phyloP scores from a whole-genome alignment of 53 echinoderm and acorn worm species.

The Antedon mediterranea region DNA sequence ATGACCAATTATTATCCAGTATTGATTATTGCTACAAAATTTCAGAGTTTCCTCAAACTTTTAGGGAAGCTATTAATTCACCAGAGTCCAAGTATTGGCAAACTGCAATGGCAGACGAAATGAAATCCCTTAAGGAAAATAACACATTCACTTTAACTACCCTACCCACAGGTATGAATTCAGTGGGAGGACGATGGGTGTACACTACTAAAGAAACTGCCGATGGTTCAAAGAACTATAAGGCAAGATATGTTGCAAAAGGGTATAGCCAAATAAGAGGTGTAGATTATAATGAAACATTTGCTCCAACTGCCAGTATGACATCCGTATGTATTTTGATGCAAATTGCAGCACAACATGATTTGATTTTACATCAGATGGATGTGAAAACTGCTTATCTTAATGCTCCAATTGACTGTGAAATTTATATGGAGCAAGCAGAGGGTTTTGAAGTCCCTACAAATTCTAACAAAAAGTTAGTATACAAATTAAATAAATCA shows the following conservation, averaged over 20 bases:
- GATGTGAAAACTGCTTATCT: neutral
- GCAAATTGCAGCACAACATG: neutral
- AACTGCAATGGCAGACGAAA: slow-evolving; percentile 1
- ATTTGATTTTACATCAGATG: slow-evolving; percentile 1
- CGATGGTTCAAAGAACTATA: neutral
- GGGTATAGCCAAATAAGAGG: slow-evolving; percentile 8
- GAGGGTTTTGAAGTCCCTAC: neutral
- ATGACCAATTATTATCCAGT: neutral
- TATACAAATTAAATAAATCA: neutral
- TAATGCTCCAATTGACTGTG: too few species aligned
- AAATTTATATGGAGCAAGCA: too few species aligned
- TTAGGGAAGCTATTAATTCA: neutral
- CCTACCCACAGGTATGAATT: neutral
- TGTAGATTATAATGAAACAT: slow-evolving; percentile 8
- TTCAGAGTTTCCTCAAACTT: neutral
- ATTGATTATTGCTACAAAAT: slow-evolving; percentile 9
- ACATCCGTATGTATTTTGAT: slow-evolving; percentile 3
- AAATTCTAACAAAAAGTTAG: neutral
- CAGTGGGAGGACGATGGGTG: neutral
- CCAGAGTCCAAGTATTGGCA: neutral
- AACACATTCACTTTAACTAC: neutral
- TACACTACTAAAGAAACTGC: neutral
- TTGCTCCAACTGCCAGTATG: slow-evolving; percentile 8
- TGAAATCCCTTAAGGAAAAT: neutral
- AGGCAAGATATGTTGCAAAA: slow-evolving; percentile 9